Evolutionary conservation across 2,888 invertebrate species (phyloP).

Genomic region (Eristalinus sepulchralis): DNA sequence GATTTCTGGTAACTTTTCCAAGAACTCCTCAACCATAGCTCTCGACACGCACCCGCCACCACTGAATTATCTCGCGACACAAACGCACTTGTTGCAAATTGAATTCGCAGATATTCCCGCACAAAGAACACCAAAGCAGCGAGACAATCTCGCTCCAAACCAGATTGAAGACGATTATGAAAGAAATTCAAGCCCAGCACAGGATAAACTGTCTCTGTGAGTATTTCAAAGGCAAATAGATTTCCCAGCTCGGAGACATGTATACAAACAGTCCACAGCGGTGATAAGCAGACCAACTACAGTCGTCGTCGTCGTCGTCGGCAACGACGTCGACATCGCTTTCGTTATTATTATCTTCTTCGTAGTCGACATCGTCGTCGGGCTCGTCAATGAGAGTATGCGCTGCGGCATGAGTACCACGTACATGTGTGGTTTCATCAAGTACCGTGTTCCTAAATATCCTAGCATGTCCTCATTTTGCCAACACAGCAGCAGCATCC

Average conservation of each 20-base stretch:
- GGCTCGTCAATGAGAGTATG: conserved; percentile 45
- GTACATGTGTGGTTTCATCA: conserved; percentile 10
- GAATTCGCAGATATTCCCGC: conserved; percentile 14
- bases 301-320: background rate
- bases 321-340: background rate
- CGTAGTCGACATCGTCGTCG: background rate
- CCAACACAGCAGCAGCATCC: conserved; percentile 60
- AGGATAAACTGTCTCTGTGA: conserved; percentile 38
- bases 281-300: conserved; percentile 38
- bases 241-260: conserved; percentile 18
- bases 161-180: background rate
- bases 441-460: conserved; percentile 29
- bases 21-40: conserved; percentile 80
- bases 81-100: conserved; percentile 63
- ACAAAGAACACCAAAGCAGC: background rate
- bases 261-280: background rate
- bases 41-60: conserved; percentile 3
- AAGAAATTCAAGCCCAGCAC: conserved; percentile 41
- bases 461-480: conserved; percentile 59
- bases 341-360: background rate
- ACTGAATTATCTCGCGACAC: background rate
- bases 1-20: conserved; percentile 80
- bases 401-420: conserved; percentile 36
- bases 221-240: conserved; percentile 37
- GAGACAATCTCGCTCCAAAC: conserved; percentile 28